Conservation (phyloP, 2,113 vertebrate genomes). For the Talpa occidentalis region DNA sequence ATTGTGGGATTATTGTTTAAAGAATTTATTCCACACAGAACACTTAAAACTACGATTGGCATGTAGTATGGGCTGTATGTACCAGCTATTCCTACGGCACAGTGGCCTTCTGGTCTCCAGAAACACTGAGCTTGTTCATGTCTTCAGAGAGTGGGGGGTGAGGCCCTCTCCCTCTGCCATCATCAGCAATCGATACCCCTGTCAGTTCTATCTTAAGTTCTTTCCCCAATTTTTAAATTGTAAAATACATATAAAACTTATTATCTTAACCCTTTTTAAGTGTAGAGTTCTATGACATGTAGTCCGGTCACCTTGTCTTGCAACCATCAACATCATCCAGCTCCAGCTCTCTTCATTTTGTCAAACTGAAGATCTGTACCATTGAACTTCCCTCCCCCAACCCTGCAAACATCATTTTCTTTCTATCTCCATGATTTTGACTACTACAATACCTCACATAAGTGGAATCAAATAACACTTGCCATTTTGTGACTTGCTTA, state of each 20-base stretch:
- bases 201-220: not conserved
- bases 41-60: not conserved
- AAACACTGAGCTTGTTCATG: not conserved
- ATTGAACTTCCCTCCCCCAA: not conserved
- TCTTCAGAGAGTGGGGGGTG: not conserved
- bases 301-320: not conserved
- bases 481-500: not conserved
- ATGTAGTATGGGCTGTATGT: not conserved
- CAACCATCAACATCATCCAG: not conserved
- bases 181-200: not conserved
- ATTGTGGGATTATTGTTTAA: not conserved
- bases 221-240: not conserved
- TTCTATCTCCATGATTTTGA: not conserved
- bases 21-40: not conserved
- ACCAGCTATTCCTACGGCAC: not conserved
- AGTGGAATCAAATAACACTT: not conserved
- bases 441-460: no score
- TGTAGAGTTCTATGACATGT: not conserved
- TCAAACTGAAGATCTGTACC: not conserved
- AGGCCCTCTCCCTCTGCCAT: not conserved
- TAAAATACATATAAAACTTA: not conserved
- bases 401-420: not conserved
- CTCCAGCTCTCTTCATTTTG: not conserved
- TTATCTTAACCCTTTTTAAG: not conserved
- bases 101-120: not conserved